These are phyloP conservation scores for Callaeas wilsoni DNA, from an alignment of 2,113 vertebrate genomes.

Conservation along the genomic window DNA sequence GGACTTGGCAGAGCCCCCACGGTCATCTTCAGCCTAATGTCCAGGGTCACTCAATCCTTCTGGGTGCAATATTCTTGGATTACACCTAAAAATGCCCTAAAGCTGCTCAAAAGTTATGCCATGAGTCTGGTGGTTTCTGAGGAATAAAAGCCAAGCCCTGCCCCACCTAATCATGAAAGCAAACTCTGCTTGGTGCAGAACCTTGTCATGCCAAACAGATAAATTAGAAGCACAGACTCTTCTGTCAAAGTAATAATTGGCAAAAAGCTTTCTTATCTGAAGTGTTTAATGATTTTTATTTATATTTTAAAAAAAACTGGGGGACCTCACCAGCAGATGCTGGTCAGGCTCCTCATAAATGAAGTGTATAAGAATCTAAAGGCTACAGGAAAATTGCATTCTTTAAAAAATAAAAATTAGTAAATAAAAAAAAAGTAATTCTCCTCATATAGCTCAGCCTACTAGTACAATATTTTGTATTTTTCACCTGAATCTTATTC, in stretches of 20 bases:
- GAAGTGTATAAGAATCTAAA: neutral
- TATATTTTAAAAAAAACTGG: neutral
- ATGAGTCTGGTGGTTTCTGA: neutral
- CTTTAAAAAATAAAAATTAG: neutral
- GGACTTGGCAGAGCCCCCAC: neutral
- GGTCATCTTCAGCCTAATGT: conserved; percentile 4
- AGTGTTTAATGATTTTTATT: neutral
- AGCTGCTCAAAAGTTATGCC: neutral
- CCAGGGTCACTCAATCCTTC: neutral
- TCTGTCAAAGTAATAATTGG: neutral
- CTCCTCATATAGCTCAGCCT: neutral
- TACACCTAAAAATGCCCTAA: conserved; percentile 13
- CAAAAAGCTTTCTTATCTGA: neutral
- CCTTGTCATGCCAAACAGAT: neutral
- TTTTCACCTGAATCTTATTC: neutral
- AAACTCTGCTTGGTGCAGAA: neutral
- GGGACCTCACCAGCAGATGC: neutral
- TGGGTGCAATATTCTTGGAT: neutral
- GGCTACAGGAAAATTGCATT: neutral
- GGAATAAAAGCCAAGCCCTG: neutral
- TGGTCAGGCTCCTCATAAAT: neutral
- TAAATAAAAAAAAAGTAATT: neutral
- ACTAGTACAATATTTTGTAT: neutral
- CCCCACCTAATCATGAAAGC: neutral
- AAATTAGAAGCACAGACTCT: neutral